Evolutionary conservation across 2,113 vertebrate species (phyloP).

Genomic region (Mixornis gularis): DNA sequence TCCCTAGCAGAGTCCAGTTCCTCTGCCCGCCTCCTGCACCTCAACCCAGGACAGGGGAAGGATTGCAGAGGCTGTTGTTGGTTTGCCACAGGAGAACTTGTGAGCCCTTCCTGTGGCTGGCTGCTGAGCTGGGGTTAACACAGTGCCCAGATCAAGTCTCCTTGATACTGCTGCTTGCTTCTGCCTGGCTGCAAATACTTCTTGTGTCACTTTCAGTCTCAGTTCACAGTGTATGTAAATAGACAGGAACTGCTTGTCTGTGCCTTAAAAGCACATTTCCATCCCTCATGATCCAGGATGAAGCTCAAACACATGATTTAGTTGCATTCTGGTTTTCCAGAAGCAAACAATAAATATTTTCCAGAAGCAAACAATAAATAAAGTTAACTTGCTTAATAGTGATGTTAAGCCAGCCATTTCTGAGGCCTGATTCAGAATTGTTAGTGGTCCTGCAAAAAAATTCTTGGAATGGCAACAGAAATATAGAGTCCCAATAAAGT

Average conservation of each 20-base stretch:
- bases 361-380: not conserved
- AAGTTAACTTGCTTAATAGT: not conserved
- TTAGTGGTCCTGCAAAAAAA: not conserved
- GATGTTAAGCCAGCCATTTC: not conserved
- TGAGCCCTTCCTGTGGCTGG: not conserved
- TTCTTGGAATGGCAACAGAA: not conserved
- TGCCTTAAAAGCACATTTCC: not conserved
- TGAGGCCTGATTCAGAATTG: not conserved
- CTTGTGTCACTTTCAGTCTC: not conserved
- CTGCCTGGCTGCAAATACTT: not conserved
- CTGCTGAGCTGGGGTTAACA: not conserved
- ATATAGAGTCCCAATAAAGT: not conserved
- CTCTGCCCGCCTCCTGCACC: not conserved
- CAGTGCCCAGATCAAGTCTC: not conserved
- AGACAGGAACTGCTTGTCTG: not conserved
- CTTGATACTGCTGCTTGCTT: not conserved
- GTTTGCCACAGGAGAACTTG: not conserved
- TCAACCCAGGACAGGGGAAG: accelerated
- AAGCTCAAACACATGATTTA: not conserved
- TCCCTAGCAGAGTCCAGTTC: not conserved
- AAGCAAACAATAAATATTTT: not conserved
- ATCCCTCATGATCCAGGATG: not conserved
- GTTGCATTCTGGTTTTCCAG: not conserved
- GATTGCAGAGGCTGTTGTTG: not conserved
- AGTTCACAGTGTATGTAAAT: not conserved